A percentile compares a stretch with the other conserved stretches of the same genome.
These are phyloP conservation scores for Heterohyrax brucei DNA, from an alignment of 2,797 vertebrate genomes.

Conservation along the genomic window DNA sequence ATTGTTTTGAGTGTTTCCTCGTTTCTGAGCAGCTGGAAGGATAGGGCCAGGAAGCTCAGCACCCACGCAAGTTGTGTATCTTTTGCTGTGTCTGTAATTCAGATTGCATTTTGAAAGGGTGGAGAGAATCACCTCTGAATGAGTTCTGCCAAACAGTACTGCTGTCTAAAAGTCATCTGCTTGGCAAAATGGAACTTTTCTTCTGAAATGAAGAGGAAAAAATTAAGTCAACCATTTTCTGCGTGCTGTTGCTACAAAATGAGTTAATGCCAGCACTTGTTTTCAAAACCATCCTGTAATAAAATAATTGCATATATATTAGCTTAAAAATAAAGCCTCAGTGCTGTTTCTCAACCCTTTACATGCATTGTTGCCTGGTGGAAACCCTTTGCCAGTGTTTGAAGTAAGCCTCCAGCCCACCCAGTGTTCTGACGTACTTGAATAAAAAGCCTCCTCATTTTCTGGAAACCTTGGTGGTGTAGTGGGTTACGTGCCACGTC, in stretches of 20 bases:
- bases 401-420: slow-evolving; percentile 29
- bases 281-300: slow-evolving; percentile 65
- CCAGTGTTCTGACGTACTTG: neutral
- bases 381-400: slow-evolving; percentile 45
- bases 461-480: no score
- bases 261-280: slow-evolving; percentile 16
- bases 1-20: slow-evolving; percentile 20
- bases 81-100: slow-evolving; percentile 56
- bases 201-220: neutral
- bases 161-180: slow-evolving; percentile 38
- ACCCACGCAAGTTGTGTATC: slow-evolving; percentile 31
- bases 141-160: neutral
- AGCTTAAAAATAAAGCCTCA: slow-evolving; percentile 74
- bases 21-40: slow-evolving; percentile 56
- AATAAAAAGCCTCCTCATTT: neutral
- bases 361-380: slow-evolving; percentile 40
- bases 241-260: neutral
- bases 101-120: neutral
- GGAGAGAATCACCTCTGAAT: slow-evolving; percentile 36
- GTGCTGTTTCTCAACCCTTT: slow-evolving; percentile 37
- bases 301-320: slow-evolving; percentile 57
- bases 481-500: no score
- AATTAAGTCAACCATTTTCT: neutral
- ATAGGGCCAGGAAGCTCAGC: slow-evolving; percentile 12
- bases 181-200: slow-evolving; percentile 36